phyloP scores from a whole-genome alignment of 2,113 vertebrate species.

The Cyphomyrus discorhynchus region DNA sequence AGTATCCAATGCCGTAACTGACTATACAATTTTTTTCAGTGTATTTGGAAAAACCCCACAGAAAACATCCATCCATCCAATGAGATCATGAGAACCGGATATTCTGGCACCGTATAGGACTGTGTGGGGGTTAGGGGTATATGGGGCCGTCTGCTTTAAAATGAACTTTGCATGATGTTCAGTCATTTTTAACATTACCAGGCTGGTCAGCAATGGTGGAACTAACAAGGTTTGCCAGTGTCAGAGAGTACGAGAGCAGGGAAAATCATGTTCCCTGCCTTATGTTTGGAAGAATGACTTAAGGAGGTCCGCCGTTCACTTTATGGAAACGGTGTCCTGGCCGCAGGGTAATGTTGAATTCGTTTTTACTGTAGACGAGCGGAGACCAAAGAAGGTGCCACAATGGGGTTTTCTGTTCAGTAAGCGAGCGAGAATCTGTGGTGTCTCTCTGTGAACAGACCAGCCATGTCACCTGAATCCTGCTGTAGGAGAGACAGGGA shows the following conservation, averaged over 20 bases:
- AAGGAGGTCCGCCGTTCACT: neutral
- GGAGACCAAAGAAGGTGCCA: neutral
- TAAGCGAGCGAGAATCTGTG: neutral
- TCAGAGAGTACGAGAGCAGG: neutral
- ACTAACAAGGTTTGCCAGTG: neutral
- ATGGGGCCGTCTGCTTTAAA: neutral
- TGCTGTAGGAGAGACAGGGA: neutral
- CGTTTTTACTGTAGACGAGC: neutral
- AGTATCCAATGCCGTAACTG: neutral
- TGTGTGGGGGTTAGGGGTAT: neutral
- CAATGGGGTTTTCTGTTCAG: neutral
- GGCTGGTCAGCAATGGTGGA: neutral
- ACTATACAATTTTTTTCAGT: neutral
- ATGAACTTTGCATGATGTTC: neutral
- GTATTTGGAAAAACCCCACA: neutral
- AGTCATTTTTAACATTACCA: neutral
- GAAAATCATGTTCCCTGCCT: neutral
- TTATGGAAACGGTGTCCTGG: neutral
- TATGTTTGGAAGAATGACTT: neutral
- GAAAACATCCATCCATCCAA: neutral
- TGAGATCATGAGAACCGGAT: neutral
- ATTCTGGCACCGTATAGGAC: neutral
- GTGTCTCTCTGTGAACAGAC: neutral
- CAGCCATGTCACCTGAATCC: neutral
- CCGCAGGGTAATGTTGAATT: neutral